Evolutionary conservation across 2,113 vertebrate genomes (phyloP).

Genomic region (Dunckerocampus dactyliophorus): DNA sequence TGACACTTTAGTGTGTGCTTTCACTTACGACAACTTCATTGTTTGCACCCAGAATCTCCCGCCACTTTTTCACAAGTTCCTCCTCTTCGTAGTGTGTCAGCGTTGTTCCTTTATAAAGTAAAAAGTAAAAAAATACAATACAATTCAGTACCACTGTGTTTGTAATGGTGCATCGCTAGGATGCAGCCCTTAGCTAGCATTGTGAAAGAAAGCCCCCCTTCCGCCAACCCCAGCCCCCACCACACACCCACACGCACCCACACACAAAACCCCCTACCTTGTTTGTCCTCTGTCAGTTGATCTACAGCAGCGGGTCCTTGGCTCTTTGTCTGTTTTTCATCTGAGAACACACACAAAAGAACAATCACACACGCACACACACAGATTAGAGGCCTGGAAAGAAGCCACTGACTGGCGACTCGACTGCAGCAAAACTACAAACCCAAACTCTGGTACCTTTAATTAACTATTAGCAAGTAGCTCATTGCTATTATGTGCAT

Average conservation of each 20-base stretch:
- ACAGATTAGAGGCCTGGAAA: too few species aligned
- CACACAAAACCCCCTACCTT: constrained; percentile 49
- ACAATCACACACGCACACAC: too few species aligned
- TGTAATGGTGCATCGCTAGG: constrained; percentile 6
- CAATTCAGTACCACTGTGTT: not conserved
- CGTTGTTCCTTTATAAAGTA: constrained; percentile 35
- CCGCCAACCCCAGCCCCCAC: not conserved
- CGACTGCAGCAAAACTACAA: too few species aligned
- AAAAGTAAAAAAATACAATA: not conserved
- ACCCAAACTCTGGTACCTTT: too few species aligned
- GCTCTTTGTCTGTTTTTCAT: constrained; percentile 56
- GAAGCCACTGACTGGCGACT: too few species aligned
- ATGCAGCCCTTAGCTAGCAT: constrained; percentile 32
- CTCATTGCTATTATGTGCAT: too few species aligned
- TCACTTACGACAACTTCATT: constrained; percentile 88
- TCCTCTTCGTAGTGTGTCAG: constrained; percentile 59
- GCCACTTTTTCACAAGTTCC: constrained; percentile 80
- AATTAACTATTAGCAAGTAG: too few species aligned
- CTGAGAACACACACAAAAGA: constrained; percentile 32
- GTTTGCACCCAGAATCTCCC: constrained; percentile 80
- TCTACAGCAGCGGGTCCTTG: constrained; percentile 58
- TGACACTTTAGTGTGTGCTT: not conserved
- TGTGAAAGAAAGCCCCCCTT: not conserved
- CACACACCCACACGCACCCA: not conserved
- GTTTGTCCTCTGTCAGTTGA: constrained; percentile 59